phyloP scores from a whole-genome alignment of 1,140 invertebrate genomes.

The Trachymyrmex cornetzi region DNA sequence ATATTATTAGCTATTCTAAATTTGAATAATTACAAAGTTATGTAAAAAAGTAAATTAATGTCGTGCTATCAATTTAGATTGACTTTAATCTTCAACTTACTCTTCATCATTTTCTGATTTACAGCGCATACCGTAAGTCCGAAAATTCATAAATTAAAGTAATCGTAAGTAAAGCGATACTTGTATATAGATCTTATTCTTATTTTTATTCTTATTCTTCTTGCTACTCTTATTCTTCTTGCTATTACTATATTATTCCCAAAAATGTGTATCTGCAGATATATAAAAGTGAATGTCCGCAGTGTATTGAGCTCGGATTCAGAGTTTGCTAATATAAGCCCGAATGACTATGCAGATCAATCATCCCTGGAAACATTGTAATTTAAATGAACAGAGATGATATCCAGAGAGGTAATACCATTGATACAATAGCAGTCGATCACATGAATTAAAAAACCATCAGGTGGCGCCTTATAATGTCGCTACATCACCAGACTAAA shows the following conservation, averaged over 20 bases:
- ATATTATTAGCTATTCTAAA: too few relatives aligned
- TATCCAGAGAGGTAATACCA: neutral
- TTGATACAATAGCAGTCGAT: neutral
- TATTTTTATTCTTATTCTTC: neutral
- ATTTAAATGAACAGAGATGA: neutral
- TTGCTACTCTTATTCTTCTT: neutral
- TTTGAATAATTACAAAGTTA: too few relatives aligned
- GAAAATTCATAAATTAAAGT: too few relatives aligned
- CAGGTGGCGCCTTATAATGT: neutral
- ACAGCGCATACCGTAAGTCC: too few relatives aligned
- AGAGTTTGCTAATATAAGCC: neutral
- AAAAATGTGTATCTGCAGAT: neutral
- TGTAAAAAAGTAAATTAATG: too few relatives aligned
- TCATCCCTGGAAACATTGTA: constrained; percentile 13
- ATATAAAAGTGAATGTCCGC: neutral
- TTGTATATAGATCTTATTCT: neutral
- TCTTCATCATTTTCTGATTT: too few relatives aligned
- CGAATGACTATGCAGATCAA: neutral
- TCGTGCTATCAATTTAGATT: too few relatives aligned
- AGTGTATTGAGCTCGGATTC: neutral
- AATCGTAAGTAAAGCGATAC: too few relatives aligned
- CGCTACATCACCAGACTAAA: neutral
- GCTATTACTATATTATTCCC: neutral
- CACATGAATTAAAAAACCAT: constrained; percentile 26
- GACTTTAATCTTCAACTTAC: too few relatives aligned